Evolutionary conservation across 2,797 vertebrate species (phyloP).

Genomic region (Oceanodroma leucorhoa): DNA sequence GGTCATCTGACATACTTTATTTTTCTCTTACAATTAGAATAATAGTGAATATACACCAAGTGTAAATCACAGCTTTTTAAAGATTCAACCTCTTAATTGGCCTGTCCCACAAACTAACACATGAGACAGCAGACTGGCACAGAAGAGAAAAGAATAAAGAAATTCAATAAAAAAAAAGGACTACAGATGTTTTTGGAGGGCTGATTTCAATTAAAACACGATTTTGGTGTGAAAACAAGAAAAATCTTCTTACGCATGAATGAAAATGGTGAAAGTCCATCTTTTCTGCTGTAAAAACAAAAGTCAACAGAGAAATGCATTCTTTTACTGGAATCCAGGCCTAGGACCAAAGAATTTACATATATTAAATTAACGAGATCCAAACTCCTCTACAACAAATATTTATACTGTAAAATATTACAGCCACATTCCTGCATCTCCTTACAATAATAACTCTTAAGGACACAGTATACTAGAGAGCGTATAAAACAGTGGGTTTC

Average conservation of each 20-base stretch:
- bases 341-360: slow-evolving; percentile 45
- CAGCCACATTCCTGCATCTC: slow-evolving; percentile 53
- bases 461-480: neutral
- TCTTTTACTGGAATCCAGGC: slow-evolving; percentile 44
- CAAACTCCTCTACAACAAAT: slow-evolving; percentile 43
- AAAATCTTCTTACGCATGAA: slow-evolving; percentile 13
- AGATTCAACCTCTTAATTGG: slow-evolving; percentile 25
- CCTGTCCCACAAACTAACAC: neutral
- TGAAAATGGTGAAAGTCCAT: slow-evolving; percentile 13
- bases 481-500: neutral
- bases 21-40: slow-evolving; percentile 28
- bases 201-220: slow-evolving; percentile 26
- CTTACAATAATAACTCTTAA: slow-evolving; percentile 61
- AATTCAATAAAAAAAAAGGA: neutral
- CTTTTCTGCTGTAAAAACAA: slow-evolving; percentile 35
- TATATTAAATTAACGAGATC: slow-evolving; percentile 49
- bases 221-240: slow-evolving; percentile 16
- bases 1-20: slow-evolving; percentile 27
- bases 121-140: neutral
- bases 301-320: slow-evolving; percentile 26
- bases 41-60: neutral
- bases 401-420: slow-evolving; percentile 55
- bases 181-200: neutral
- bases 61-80: neutral
- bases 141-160: neutral